phyloP scores from a whole-genome alignment of 2,797 vertebrate genomes.

The Mycteria americana region DNA sequence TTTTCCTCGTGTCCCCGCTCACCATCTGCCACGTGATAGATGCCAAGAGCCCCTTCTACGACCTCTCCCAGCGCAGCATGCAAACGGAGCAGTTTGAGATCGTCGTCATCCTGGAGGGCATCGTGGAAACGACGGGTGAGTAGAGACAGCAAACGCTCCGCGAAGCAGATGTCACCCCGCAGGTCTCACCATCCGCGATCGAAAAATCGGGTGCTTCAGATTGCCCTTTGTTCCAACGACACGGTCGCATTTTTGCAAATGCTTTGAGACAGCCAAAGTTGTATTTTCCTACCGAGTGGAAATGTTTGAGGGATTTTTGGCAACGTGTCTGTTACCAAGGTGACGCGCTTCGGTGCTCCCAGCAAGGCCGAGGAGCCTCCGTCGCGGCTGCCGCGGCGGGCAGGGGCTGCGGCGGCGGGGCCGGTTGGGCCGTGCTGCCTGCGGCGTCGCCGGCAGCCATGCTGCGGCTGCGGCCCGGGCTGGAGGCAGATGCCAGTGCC shows the following conservation, averaged over 20 bases:
- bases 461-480: not conserved
- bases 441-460: not conserved
- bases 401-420: not conserved
- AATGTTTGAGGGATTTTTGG: not conserved
- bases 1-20: conserved; percentile 97
- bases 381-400: not conserved
- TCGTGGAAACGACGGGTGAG: conserved; percentile 98
- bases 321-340: not conserved
- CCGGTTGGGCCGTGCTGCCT: fast-evolving
- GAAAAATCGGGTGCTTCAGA: not conserved
- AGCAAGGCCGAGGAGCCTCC: not conserved
- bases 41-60: conserved; percentile 98
- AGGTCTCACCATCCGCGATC: fast-evolving
- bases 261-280: not conserved
- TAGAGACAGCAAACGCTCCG: not conserved
- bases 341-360: not conserved
- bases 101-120: conserved; percentile 97
- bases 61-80: conserved; percentile 97
- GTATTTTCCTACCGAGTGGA: not conserved
- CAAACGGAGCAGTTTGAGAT: conserved; percentile 98
- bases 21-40: conserved; percentile 99
- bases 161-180: not conserved
- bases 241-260: too few species aligned
- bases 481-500: not conserved
- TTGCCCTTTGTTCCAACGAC: not conserved